Percentiles rank a stretch among this genome's conserved stretches.
These are phyloP conservation scores for Leptosomus discolor DNA, from an alignment of 2,113 vertebrate species.

Conservation along the genomic window DNA sequence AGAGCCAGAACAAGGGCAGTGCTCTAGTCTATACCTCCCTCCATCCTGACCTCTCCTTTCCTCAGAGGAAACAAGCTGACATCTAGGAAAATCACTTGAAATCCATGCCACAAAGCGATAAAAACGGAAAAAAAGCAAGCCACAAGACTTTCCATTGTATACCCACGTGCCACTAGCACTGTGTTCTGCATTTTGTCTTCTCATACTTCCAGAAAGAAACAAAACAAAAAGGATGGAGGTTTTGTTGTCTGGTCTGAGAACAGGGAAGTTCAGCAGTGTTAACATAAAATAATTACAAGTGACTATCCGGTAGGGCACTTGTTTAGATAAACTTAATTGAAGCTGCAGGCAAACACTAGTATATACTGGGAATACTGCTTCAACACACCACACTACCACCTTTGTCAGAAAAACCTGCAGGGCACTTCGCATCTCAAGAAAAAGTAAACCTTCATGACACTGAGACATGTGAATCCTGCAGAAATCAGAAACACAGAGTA, in stretches of 20 bases:
- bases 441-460: neutral
- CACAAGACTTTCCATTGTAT: neutral
- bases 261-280: neutral
- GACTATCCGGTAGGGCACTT: neutral
- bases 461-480: neutral
- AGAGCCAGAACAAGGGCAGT: neutral
- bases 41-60: neutral
- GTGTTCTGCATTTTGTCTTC: neutral
- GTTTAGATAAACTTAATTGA: neutral
- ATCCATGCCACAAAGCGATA: neutral
- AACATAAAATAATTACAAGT: neutral
- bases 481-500: neutral
- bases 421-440: neutral
- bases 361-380: neutral
- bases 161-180: accelerated
- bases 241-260: neutral
- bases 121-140: neutral
- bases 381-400: neutral
- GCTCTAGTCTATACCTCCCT: neutral
- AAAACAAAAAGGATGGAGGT: neutral
- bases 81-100: neutral
- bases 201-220: neutral
- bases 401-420: neutral
- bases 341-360: neutral
- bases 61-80: neutral